phyloP scores from a whole-genome alignment of 2,888 invertebrate species.

The Dilophus febrilis region DNA sequence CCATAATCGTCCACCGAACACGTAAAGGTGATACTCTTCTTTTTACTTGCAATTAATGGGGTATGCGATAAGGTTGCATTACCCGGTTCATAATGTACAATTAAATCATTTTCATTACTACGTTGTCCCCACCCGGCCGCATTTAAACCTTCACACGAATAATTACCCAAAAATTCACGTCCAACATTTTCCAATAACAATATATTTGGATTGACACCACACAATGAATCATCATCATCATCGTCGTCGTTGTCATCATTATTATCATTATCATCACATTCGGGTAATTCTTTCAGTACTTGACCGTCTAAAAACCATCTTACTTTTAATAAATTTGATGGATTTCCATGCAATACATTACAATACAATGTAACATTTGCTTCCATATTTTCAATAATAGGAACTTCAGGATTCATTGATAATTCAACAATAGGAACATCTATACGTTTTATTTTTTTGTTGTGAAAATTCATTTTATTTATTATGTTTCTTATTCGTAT shows the following conservation, averaged over 20 bases:
- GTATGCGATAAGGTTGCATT: conserved; percentile 59
- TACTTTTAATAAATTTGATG: conserved; percentile 51
- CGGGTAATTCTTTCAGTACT: conserved; percentile 67
- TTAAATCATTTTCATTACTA: conserved; percentile 58
- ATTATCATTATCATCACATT: conserved; percentile 35
- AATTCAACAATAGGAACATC: conserved; percentile 65
- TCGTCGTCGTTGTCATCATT: not conserved
- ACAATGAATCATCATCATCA: conserved; percentile 28
- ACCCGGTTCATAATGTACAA: conserved; percentile 61
- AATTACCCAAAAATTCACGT: conserved; percentile 81
- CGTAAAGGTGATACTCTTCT: conserved; percentile 60
- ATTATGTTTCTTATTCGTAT: not conserved
- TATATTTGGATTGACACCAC: conserved; percentile 75
- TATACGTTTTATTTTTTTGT: conserved; percentile 19
- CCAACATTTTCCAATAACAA: conserved; percentile 71
- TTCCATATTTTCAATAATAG: conserved; percentile 61
- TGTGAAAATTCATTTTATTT: not conserved
- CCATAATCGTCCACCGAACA: conserved; percentile 75
- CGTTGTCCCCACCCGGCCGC: conserved; percentile 74
- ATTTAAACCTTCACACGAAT: conserved; percentile 82
- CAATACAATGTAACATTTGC: conserved; percentile 69
- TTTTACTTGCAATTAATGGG: conserved; percentile 64
- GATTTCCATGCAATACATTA: conserved; percentile 64
- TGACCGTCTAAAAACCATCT: conserved; percentile 77
- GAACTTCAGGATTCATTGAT: conserved; percentile 56